phyloP scores from a whole-genome alignment of 2,888 invertebrate genomes.

The Tiliacea aurago region DNA sequence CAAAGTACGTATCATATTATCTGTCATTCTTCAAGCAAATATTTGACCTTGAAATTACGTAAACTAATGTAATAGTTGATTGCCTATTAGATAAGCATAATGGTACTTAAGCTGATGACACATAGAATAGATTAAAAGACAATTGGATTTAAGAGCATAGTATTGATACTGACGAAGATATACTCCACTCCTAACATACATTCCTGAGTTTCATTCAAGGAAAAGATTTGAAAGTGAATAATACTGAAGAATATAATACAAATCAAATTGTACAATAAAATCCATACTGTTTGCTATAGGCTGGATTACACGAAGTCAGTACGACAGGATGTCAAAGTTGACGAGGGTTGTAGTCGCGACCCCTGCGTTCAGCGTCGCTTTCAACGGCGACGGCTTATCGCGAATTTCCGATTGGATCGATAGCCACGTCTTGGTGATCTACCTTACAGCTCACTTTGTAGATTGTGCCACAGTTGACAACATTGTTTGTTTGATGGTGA shows the following conservation, averaged over 20 bases:
- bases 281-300: conserved; percentile 45
- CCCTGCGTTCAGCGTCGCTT: conserved; percentile 75
- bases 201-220: neutral
- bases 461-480: conserved; percentile 44
- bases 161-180: conserved; percentile 7
- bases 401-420: conserved; percentile 74
- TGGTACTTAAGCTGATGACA: conserved; percentile 28
- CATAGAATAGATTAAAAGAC: conserved; percentile 41
- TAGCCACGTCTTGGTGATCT: conserved; percentile 64
- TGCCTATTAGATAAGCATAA: conserved; percentile 46
- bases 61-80: conserved; percentile 49
- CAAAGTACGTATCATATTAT: neutral
- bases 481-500: conserved; percentile 45
- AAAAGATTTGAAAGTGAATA: too few species aligned
- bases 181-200: neutral
- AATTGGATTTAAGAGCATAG: conserved; percentile 17
- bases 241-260: neutral
- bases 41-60: conserved; percentile 41
- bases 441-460: conserved; percentile 64
- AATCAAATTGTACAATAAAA: conserved; percentile 20
- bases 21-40: conserved; percentile 9
- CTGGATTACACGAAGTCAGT: conserved; percentile 65
- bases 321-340: conserved; percentile 78
- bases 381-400: conserved; percentile 70
- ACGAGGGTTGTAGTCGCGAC: conserved; percentile 76